A percentile compares a stretch with the other conserved stretches of the same genome.
Evolutionary conservation across 1,140 invertebrate genomes (phyloP).

Genomic region (Drosophila ercepeae): DNA sequence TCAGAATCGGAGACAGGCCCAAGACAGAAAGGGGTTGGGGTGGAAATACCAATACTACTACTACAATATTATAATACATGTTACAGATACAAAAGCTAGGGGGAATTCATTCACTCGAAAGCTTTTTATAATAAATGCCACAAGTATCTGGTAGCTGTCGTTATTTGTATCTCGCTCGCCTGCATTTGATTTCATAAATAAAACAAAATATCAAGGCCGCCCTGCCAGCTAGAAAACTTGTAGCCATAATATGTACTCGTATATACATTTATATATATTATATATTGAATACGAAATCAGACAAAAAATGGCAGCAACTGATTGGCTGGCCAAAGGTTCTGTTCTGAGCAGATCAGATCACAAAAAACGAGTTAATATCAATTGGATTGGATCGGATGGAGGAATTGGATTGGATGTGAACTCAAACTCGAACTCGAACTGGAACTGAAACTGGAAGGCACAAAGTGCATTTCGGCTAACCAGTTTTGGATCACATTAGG

Average conservation of each 20-base stretch:
- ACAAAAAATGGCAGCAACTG: conserved; percentile 43
- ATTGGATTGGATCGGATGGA: conserved; percentile 39
- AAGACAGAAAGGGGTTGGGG: conserved; percentile 1
- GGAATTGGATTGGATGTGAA: conserved; percentile 29
- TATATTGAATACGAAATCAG: conserved; percentile 60
- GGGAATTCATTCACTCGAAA: conserved; percentile 68
- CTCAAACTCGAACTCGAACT: no score
- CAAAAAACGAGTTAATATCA: conserved; percentile 72
- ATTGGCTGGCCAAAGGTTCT: conserved; percentile 52
- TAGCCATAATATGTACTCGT: conserved; percentile 50
- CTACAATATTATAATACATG: conserved; percentile 40
- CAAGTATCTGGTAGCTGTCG: conserved; percentile 69
- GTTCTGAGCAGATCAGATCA: conserved; percentile 42
- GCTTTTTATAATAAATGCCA: conserved; percentile 77
- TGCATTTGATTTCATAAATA: conserved; percentile 81
- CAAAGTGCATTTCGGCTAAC: conserved; percentile 77
- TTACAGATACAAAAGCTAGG: conserved; percentile 60
- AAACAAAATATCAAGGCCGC: conserved; percentile 81
- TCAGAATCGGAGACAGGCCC: conserved; percentile 22
- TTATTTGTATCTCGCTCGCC: conserved; percentile 50
- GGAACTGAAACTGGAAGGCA: no score
- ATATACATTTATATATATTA: conserved; percentile 14
- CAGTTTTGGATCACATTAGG: conserved; percentile 53
- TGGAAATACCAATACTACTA: neutral
- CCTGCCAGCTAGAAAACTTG: conserved; percentile 71